Percentiles rank a stretch among this genome's conserved stretches.
phyloP scores from a whole-genome alignment of 2,888 invertebrate species.

The Volucella inanis region DNA sequence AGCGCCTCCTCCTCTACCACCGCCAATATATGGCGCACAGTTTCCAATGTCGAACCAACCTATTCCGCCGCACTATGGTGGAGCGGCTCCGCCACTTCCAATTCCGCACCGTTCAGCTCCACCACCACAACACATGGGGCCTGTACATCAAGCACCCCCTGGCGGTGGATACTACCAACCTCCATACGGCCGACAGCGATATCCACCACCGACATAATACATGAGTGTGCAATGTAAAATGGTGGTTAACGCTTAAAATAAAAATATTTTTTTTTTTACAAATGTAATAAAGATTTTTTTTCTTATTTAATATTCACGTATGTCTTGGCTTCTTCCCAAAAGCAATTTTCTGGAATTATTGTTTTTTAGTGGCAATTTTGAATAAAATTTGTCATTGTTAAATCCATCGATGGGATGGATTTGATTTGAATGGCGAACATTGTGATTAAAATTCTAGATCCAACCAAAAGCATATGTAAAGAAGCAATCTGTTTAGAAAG shows the following conservation, averaged over 20 bases:
- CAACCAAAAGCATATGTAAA: no score
- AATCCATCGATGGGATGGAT: no score
- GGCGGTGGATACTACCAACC: slow-evolving; percentile 75
- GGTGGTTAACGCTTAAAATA: slow-evolving; percentile 48
- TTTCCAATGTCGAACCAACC: slow-evolving; percentile 76
- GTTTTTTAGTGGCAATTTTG: no score
- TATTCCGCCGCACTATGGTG: slow-evolving; percentile 65
- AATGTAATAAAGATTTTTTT: neutral
- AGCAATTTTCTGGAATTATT: no score
- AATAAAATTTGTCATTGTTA: no score
- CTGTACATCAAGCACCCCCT: slow-evolving; percentile 77
- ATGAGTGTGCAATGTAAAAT: slow-evolving; percentile 46
- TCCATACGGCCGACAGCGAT: slow-evolving; percentile 76
- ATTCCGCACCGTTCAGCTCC: slow-evolving; percentile 74
- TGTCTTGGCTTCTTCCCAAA: no score
- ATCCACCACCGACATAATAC: slow-evolving; percentile 70
- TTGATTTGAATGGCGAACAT: neutral
- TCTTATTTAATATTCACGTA: neutral
- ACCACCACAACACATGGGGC: slow-evolving; percentile 83
- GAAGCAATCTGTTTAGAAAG: no score
- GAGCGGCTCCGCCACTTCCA: slow-evolving; percentile 58
- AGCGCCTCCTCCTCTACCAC: slow-evolving; percentile 78
- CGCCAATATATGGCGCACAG: slow-evolving; percentile 73
- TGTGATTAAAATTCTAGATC: no score
- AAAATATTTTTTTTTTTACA: slow-evolving; percentile 48